Evolutionary conservation across 2,797 vertebrate genomes (phyloP).

Genomic region (Fundulus diaphanus): DNA sequence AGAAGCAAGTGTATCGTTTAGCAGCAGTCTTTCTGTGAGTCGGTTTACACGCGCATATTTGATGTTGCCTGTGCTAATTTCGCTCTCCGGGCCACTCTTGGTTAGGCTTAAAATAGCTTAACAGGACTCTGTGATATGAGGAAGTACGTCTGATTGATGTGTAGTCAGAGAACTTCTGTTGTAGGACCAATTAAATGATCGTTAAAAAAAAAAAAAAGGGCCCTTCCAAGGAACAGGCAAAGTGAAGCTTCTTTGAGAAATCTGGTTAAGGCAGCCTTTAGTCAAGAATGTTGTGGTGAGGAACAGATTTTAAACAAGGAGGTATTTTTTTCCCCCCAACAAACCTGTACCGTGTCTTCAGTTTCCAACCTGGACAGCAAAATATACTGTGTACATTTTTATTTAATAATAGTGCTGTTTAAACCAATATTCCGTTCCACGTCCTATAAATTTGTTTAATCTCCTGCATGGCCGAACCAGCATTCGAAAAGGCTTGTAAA

Average conservation of each 20-base stretch:
- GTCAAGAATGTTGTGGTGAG: constrained; percentile 11
- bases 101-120: constrained; percentile 17
- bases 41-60: constrained; percentile 24
- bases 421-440: not conserved
- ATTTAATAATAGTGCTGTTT: not conserved
- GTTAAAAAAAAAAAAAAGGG: not conserved
- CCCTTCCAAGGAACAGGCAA: constrained; percentile 4
- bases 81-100: constrained; percentile 11
- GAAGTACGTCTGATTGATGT: not conserved
- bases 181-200: not conserved
- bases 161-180: constrained; percentile 10
- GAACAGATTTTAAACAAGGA: no score
- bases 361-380: no score
- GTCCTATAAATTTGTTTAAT: not conserved
- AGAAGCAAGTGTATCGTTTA: constrained; percentile 46
- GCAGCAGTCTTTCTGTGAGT: constrained; percentile 21
- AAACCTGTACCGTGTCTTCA: no score
- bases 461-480: not conserved
- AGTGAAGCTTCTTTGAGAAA: constrained; percentile 17
- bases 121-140: constrained; percentile 13
- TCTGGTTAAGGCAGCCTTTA: constrained; percentile 19
- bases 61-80: constrained; percentile 13
- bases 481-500: not conserved
- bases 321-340: no score
- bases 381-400: not conserved